Base-by-base conservation (phyloP, 2,888 invertebrate species). In the Pristionchus arcanus region DNA sequence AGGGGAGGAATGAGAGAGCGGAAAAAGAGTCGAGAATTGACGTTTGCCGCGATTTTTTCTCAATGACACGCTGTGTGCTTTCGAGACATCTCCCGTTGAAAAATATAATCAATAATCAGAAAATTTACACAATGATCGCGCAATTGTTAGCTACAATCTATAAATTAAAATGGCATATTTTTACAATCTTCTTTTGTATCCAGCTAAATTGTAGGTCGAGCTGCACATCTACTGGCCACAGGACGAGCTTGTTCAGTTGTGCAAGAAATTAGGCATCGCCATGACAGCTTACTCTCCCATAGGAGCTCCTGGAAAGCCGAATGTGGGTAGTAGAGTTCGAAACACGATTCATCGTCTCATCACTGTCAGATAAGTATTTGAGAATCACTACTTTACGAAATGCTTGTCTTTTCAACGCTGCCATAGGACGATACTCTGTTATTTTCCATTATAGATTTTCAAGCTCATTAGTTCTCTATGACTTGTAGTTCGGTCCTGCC, bases 171-270 rank as follows among this genome's bases (percentile, higher is more conserved):
- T n/a, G n/a, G n/a, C n/a, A n/a, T n/a, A 49, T 49, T 49, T 49
- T 49, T 0, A 49, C 42, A 49, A 49, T 9, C 0, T 49, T 9
- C 42, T 49, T 3, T 49, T 49, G 42, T 9, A 49, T 11, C 0
- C 16, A 13, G n/a, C 87, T 91, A 13, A 91, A 34, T 63, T 74
- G 34, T 4, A 97, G 96, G 96, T 98, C 90, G 98, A 98, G 95
- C 96, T 97, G 49, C 97, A 98, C 94, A 96, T 97, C 49, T 97
- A 97, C 93, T 97, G 97, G 93, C 97, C 97, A 95, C 97, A 97
- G 95, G 95, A 96, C 42, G 96, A 96, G 28, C 95, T 97, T 90
- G 88, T 93, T 11, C 95, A 96, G 1, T 96, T 96, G 77, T 97
- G 97, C 92, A 96, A 96, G 89, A 95, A 96, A 66, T 96, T 97